A percentile compares a stretch with the other conserved stretches of the same genome.
phyloP scores from a whole-genome alignment of 2,113 vertebrate species.

The Cheilinus undulatus region DNA sequence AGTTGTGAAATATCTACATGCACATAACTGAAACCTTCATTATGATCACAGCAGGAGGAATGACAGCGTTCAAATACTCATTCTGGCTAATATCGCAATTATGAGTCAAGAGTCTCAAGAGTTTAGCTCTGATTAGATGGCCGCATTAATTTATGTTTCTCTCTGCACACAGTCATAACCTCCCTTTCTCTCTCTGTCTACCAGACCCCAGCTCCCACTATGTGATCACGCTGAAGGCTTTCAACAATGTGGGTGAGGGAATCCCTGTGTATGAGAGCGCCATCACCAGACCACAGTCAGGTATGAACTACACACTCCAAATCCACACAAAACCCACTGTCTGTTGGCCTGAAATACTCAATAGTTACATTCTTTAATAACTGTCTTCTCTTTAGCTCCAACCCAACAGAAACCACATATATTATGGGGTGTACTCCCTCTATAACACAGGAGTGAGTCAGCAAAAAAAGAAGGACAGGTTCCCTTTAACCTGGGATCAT shows the following conservation, averaged over 20 bases:
- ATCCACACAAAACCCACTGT: neutral
- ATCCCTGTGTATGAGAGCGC: conserved; percentile 98
- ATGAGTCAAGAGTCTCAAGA: conserved; percentile 61
- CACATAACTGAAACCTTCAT: conserved; percentile 67
- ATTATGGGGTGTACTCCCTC: neutral
- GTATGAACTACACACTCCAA: conserved; percentile 75
- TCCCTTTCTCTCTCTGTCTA: conserved; percentile 14
- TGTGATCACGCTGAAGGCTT: conserved; percentile 97
- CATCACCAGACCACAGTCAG: conserved; percentile 93
- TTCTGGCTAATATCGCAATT: conserved; percentile 66
- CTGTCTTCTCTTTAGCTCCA: neutral
- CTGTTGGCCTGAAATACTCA: neutral
- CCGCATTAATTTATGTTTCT: conserved; percentile 39
- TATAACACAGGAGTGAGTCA: neutral
- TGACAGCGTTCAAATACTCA: conserved; percentile 69
- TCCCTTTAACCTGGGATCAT: conserved; percentile 45
- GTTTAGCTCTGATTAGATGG: conserved; percentile 69
- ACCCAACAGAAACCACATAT: neutral
- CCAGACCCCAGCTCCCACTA: conserved; percentile 97
- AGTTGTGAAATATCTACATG: conserved; percentile 24
- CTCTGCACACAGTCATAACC: neutral
- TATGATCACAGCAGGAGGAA: conserved; percentile 59
- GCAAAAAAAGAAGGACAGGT: neutral
- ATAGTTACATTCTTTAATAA: neutral
- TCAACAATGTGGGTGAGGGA: conserved; percentile 96